Percentiles rank a stretch among this genome's conserved stretches.
These are phyloP conservation scores for Gryllus bimaculatus DNA, from an alignment of 1,140 invertebrate species.

Conservation along the genomic window DNA sequence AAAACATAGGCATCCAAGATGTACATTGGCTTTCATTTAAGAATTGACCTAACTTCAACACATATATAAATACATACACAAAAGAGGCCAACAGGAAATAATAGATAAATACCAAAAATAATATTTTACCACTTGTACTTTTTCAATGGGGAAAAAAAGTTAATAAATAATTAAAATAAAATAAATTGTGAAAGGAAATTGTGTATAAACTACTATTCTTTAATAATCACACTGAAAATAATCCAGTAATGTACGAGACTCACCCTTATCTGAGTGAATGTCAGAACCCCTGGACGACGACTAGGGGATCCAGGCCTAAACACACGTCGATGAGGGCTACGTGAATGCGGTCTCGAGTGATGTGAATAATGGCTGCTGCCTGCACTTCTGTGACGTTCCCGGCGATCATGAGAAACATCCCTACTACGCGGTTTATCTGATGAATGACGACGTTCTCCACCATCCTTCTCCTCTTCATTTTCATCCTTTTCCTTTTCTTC, in stretches of 20 bases:
- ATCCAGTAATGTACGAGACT: constrained; percentile 22
- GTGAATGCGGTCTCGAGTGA: constrained; percentile 8
- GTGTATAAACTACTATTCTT: too few species aligned
- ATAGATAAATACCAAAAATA: too few species aligned
- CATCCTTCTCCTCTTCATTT: constrained; percentile 23
- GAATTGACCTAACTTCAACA: too few species aligned
- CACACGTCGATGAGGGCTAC: constrained; percentile 10
- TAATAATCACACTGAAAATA: too few species aligned
- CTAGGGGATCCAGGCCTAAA: constrained; percentile 27
- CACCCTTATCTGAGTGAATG: constrained; percentile 56
- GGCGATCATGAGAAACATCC: constrained; percentile 18
- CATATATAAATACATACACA: too few species aligned
- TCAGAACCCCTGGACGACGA: constrained; percentile 44
- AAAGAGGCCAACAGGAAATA: too few species aligned
- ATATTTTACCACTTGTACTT: too few species aligned
- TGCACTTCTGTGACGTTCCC: constrained; percentile 19
- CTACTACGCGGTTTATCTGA: constrained; percentile 10
- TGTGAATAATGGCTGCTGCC: constrained; percentile 22
- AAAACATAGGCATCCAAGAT: too few species aligned
- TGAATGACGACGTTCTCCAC: neutral
- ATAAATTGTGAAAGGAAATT: too few species aligned
- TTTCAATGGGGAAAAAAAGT: too few species aligned
- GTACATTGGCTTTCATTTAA: too few species aligned
- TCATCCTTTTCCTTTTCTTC: constrained; percentile 35
- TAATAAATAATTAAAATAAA: too few species aligned